These are phyloP conservation scores for Emberiza fucata DNA, from an alignment of 2,113 vertebrate species.

Conservation along the genomic window DNA sequence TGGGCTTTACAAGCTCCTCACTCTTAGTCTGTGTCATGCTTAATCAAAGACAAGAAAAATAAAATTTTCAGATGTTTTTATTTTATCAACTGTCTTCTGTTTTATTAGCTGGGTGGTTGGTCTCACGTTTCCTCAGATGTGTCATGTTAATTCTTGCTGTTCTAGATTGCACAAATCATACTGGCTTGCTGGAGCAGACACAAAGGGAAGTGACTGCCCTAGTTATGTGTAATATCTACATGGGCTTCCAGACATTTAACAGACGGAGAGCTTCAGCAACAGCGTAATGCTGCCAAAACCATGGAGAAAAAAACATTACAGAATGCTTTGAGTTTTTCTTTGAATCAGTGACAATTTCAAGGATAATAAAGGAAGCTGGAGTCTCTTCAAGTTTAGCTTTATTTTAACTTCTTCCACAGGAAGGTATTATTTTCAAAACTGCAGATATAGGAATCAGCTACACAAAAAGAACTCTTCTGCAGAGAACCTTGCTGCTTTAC, in stretches of 20 bases:
- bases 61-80: conserved; percentile 19
- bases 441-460: neutral
- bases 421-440: neutral
- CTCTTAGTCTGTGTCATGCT: neutral
- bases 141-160: conserved; percentile 47
- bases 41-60: conserved; percentile 17
- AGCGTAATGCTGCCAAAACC: neutral
- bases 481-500: neutral
- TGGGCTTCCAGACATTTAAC: conserved; percentile 22
- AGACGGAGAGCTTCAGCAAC: neutral
- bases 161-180: conserved; percentile 44
- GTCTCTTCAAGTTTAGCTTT: neutral
- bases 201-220: conserved; percentile 31
- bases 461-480: neutral
- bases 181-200: conserved; percentile 26
- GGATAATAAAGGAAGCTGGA: neutral
- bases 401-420: neutral
- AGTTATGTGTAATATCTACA: conserved; percentile 32
- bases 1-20: neutral
- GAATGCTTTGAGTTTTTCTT: neutral
- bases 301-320: neutral
- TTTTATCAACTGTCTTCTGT: neutral
- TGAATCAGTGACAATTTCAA: neutral
- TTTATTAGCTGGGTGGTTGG: conserved; percentile 33
- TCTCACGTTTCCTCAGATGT: conserved; percentile 50